Evolutionary conservation across 2,797 vertebrate genomes (phyloP).

Genomic region (Trichosurus vulpecula): DNA sequence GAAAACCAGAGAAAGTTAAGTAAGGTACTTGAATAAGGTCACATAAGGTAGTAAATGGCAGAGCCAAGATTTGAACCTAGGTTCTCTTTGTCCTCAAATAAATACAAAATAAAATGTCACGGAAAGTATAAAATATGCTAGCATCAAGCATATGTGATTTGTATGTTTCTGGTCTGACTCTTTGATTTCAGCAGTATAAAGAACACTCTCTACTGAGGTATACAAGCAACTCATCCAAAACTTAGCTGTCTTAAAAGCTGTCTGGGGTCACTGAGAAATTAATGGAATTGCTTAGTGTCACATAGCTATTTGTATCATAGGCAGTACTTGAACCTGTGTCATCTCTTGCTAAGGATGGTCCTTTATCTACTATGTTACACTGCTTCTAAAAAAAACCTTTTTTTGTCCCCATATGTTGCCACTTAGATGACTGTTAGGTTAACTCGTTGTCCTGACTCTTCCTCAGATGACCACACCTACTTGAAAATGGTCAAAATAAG

Average conservation of each 20-base stretch:
- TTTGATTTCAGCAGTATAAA: not conserved
- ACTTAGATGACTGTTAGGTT: not conserved
- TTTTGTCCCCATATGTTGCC: not conserved
- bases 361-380: not conserved
- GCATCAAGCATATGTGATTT: not conserved
- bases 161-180: not conserved
- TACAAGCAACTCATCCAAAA: not conserved
- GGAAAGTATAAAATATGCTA: not conserved
- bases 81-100: not conserved
- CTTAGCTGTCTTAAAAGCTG: not conserved
- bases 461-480: not conserved
- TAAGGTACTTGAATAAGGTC: not conserved
- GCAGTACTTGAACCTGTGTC: not conserved
- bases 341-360: not conserved
- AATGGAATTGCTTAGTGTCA: not conserved
- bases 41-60: not conserved
- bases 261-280: not conserved
- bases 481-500: not conserved
- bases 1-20: not conserved
- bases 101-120: not conserved
- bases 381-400: not conserved
- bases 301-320: not conserved
- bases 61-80: not conserved
- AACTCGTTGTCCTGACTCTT: not conserved
- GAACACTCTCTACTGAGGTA: not conserved